Evolutionary conservation across 2,797 vertebrate genomes (phyloP).

Genomic region (Champsocephalus esox): DNA sequence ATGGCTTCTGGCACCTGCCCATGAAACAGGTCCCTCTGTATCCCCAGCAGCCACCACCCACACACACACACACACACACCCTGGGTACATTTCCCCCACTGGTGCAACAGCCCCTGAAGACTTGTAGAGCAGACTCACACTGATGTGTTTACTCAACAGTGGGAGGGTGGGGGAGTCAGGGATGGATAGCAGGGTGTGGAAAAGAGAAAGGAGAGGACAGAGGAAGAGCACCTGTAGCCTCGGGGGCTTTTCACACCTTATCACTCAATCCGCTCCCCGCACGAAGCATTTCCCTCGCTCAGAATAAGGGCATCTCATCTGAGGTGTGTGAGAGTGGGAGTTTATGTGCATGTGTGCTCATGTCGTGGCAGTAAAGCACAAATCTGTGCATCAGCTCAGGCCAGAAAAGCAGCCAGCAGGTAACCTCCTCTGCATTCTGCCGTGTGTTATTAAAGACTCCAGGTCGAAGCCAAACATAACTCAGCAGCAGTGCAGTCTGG

Average conservation of each 20-base stretch:
- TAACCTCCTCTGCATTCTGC: conserved; percentile 63
- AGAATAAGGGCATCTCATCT: conserved; percentile 56
- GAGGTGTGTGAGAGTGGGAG: neutral
- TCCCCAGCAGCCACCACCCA: neutral
- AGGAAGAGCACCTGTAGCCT: conserved; percentile 44
- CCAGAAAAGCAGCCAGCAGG: conserved; percentile 22
- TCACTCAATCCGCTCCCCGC: conserved; percentile 57
- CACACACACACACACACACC: conserved; percentile 19
- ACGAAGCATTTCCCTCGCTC: conserved; percentile 37
- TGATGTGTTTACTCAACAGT: conserved; percentile 58
- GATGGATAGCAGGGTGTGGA: conserved; percentile 28
- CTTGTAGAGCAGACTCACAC: conserved; percentile 60
- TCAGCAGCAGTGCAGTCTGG: conserved; percentile 39
- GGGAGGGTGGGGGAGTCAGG: neutral
- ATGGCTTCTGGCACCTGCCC: conserved; percentile 45
- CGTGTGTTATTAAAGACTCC: conserved; percentile 45
- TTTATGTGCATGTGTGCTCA: neutral
- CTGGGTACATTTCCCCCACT: conserved; percentile 6
- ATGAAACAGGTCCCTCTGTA: conserved; percentile 24
- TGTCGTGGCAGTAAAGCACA: conserved; percentile 34
- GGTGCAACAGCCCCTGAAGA: conserved; percentile 46
- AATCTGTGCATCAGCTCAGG: conserved; percentile 27
- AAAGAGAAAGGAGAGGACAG: conserved; percentile 38
- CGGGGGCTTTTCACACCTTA: conserved; percentile 59
- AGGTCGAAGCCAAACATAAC: conserved; percentile 53